Conservation (phyloP, 2,113 vertebrate genomes). For the Gobius niger region DNA sequence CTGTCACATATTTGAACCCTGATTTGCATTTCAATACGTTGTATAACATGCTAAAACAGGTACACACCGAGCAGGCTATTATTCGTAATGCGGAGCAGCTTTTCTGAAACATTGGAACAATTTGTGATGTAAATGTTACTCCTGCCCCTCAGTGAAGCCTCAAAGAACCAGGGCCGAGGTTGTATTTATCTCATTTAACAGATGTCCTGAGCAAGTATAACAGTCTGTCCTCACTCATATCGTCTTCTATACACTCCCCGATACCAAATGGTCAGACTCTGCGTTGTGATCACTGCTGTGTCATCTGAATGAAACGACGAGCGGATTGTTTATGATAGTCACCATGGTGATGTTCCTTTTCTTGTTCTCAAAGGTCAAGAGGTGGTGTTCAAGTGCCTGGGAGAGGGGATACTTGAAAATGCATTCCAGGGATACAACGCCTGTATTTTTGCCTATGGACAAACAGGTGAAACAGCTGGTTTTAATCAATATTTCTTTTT, state of each 20-base stretch:
- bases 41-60: conserved; percentile 7
- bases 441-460: conserved; percentile 99
- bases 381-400: conserved; percentile 98
- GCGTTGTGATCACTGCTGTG: conserved; percentile 9
- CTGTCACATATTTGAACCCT: background rate
- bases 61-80: conserved; percentile 16
- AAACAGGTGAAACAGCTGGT: conserved; percentile 85
- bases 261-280: conserved; percentile 31
- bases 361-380: conserved; percentile 86
- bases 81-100: conserved; percentile 14
- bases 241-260: conserved; percentile 46
- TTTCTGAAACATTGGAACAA: conserved; percentile 38
- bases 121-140: conserved; percentile 41
- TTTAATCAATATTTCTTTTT: background rate
- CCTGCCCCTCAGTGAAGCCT: conserved; percentile 49
- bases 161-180: conserved; percentile 40
- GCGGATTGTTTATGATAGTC: conserved; percentile 47
- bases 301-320: background rate
- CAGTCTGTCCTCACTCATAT: conserved; percentile 26
- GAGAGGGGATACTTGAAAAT: conserved; percentile 98
- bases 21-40: conserved; percentile 18
- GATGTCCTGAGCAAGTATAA: conserved; percentile 53
- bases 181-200: conserved; percentile 76
- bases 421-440: conserved; percentile 99
- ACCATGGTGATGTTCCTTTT: conserved; percentile 42